Conservation (phyloP, 2,888 invertebrate species). For the Tetheella fluctuosa region DNA sequence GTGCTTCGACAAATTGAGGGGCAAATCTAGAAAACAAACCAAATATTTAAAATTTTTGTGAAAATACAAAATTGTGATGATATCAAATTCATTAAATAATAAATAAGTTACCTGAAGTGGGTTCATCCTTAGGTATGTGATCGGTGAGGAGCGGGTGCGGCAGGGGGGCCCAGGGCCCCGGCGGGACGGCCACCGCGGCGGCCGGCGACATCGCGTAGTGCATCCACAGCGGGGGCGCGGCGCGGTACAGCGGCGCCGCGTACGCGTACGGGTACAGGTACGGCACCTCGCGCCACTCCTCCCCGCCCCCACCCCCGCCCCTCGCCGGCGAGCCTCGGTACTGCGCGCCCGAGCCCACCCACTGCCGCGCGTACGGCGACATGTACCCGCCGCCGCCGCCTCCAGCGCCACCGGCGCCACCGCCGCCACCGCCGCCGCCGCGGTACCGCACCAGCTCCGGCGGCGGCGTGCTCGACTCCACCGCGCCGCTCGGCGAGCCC, state of each 20-base stretch:
- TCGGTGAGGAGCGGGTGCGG: slow-evolving; percentile 76
- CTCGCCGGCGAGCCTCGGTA: slow-evolving; percentile 51
- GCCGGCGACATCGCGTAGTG: slow-evolving; percentile 64
- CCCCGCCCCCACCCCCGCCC: slow-evolving; percentile 27
- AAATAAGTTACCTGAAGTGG: slow-evolving; percentile 76
- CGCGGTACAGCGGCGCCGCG: slow-evolving; percentile 71
- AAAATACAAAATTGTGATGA: too few relatives aligned
- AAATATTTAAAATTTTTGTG: too few relatives aligned
- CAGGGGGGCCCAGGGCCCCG: slow-evolving; percentile 82
- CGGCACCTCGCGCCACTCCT: slow-evolving; percentile 62
- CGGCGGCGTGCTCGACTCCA: slow-evolving; percentile 66
- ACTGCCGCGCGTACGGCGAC: slow-evolving; percentile 35
- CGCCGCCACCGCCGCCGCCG: slow-evolving; percentile 51
- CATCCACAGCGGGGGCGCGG: slow-evolving; percentile 75
- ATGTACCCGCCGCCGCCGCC: slow-evolving; percentile 48
- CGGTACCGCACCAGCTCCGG: slow-evolving; percentile 67
- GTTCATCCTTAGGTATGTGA: slow-evolving; percentile 83
- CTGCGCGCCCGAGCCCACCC: slow-evolving; percentile 22
- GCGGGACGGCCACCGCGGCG: slow-evolving; percentile 78
- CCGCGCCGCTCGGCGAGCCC: slow-evolving; percentile 62
- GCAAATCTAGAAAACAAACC: slow-evolving; percentile 90
- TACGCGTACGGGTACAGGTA: slow-evolving; percentile 75
- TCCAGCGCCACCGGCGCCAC: slow-evolving; percentile 15
- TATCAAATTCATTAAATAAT: too few relatives aligned
- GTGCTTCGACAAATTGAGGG: slow-evolving; percentile 95